Evolutionary conservation across 2,888 invertebrate species (phyloP).

Genomic region (Taenaris catops): DNA sequence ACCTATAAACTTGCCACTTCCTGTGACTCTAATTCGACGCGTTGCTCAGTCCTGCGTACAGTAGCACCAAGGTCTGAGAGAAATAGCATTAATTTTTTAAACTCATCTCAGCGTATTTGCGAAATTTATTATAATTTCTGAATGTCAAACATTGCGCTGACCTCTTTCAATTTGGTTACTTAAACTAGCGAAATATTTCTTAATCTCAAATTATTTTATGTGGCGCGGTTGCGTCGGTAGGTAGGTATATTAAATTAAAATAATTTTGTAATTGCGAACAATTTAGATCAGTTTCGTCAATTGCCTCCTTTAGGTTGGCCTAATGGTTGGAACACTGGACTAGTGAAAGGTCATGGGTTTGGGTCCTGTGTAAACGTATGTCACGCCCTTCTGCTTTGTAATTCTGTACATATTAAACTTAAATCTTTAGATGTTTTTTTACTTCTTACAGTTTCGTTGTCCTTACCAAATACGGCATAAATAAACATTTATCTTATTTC

Average conservation of each 20-base stretch:
- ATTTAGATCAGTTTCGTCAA: conserved; percentile 19
- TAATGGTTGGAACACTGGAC: background rate
- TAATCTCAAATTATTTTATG: conserved; percentile 21
- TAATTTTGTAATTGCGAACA: conserved; percentile 21
- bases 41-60: conserved; percentile 28
- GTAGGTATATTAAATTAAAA: conserved; percentile 15
- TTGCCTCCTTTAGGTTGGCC: conserved; percentile 1
- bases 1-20: conserved; percentile 25
- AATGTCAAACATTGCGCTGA: conserved; percentile 32
- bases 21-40: conserved; percentile 24
- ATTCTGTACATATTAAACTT: no score
- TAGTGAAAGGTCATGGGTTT: no score
- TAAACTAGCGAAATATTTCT: conserved; percentile 20
- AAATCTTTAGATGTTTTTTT: no score
- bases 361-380: no score
- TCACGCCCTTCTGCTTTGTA: no score
- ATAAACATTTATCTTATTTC: no score
- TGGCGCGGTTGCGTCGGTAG: conserved; percentile 13
- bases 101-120: conserved; percentile 31
- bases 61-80: conserved; percentile 26
- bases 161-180: conserved; percentile 25
- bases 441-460: no score
- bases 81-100: conserved; percentile 23
- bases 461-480: no score
- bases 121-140: conserved; percentile 33